Evolutionary conservation across 2,113 vertebrate genomes (phyloP).

Genomic region (Phyllostomus discolor): DNA sequence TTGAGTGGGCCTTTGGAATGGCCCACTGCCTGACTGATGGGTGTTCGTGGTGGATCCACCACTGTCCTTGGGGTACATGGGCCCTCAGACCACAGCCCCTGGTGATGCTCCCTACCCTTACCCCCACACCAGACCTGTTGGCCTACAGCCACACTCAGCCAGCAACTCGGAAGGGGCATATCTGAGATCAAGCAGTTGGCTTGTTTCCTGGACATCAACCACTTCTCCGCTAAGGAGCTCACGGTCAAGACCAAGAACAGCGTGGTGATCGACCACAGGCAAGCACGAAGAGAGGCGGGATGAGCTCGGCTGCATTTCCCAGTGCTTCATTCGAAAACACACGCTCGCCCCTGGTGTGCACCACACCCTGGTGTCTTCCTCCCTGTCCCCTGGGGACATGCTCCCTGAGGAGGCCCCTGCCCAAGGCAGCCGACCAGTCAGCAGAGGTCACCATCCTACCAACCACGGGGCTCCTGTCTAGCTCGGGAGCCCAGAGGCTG

Average conservation of each 20-base stretch:
- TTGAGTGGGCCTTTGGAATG: slow-evolving; percentile 95
- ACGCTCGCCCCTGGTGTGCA: slow-evolving; percentile 86
- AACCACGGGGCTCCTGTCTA: slow-evolving; percentile 83
- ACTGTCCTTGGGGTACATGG: slow-evolving; percentile 87
- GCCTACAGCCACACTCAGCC: slow-evolving; percentile 81
- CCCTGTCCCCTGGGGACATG: slow-evolving; percentile 91
- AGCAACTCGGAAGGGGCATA: slow-evolving; percentile 93
- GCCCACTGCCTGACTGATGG: slow-evolving; percentile 90
- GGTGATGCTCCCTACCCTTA: neutral
- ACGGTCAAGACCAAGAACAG: slow-evolving; percentile 96
- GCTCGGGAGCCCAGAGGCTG: slow-evolving; percentile 73
- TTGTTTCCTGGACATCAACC: slow-evolving; percentile 94
- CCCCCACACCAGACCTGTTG: neutral
- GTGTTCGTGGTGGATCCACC: slow-evolving; percentile 84
- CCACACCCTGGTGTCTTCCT: slow-evolving; percentile 86
- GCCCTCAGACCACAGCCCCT: slow-evolving; percentile 75
- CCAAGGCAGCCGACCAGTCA: slow-evolving; percentile 86
- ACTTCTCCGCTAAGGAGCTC: slow-evolving; percentile 95
- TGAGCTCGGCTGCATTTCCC: slow-evolving; percentile 94
- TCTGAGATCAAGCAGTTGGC: slow-evolving; percentile 98
- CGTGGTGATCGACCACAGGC: slow-evolving; percentile 93
- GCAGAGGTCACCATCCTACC: slow-evolving; percentile 92
- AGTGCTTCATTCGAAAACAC: slow-evolving; percentile 97
- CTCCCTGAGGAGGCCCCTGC: slow-evolving; percentile 92
- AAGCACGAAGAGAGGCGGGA: slow-evolving; percentile 96